Base-by-base conservation (phyloP, 2,797 vertebrate species). In the Halcyon leucocephala region DNA sequence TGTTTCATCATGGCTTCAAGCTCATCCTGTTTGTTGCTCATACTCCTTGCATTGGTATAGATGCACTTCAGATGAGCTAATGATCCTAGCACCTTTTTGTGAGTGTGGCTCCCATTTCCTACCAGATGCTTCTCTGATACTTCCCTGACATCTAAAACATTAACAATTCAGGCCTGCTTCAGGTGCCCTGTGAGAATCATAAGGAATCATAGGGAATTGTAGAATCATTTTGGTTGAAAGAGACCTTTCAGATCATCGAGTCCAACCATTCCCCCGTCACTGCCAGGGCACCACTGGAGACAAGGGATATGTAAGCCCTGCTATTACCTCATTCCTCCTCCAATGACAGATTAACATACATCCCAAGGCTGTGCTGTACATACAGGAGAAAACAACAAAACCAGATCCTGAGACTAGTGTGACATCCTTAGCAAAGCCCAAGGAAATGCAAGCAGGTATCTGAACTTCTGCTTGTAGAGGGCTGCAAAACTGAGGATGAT, bases 401-500 rank as follows among this genome's bases (percentile, higher is more conserved):
- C 3, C 9, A 35, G 48, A 28, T 65, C 12, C 29, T 74, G 42
- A 89, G 16, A 20, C 55, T 14, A 66, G 14, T 9, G 12, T 62
- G 24, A 42, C 1, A 0, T 41, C 21, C 64, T 60, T 41, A 16
- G 46, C 48, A 77, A 51, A 70, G 15, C 21, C 42, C 24, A 64
- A 26, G 42, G 29, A 76, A 70, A 20, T 44, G 16, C 0, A 0
- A 16, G 5, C 2, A 8, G 1, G 0, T 57, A 22, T 69, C n/a
- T 90, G n/a, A 86, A 29, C 13, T 67, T 71, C 21, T 72, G 6
- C 12, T 85, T 76, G n/a, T 15, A 52, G 19, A 6, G 31, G 12
- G 9, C 35, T 89, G 29, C 55, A 54, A 39, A 81, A 72, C 39
- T 14, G 42, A 39, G 14, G 28, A 9, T n/a, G 7, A 37, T 83